Percentiles rank a stretch among this genome's conserved stretches.
phyloP scores from a whole-genome alignment of 2,113 vertebrate species.

The Cyanistes caeruleus region DNA sequence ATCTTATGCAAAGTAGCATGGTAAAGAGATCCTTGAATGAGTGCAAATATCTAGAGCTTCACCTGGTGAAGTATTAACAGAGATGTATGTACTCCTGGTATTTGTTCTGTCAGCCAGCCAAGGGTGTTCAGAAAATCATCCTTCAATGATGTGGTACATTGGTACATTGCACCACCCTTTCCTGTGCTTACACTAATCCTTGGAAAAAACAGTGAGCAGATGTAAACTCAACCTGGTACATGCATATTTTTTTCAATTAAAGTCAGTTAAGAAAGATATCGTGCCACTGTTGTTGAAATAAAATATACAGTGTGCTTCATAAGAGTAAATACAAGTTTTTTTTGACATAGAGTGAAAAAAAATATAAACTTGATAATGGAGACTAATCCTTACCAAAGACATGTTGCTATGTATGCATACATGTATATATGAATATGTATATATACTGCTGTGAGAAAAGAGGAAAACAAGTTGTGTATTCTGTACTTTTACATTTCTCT shows the following conservation, averaged over 20 bases:
- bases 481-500: neutral
- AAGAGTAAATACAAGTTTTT: neutral
- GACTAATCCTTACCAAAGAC: neutral
- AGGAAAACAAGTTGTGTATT: neutral
- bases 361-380: neutral
- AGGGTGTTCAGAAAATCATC: neutral
- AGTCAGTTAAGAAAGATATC: neutral
- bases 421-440: too few relatives aligned
- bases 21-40: neutral
- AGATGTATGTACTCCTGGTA: neutral
- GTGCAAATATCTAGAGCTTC: neutral
- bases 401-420: fast-evolving
- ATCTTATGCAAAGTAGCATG: neutral
- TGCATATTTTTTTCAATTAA: neutral
- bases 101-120: neutral
- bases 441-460: neutral
- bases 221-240: neutral
- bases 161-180: neutral
- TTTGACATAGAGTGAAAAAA: neutral
- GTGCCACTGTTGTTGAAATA: neutral
- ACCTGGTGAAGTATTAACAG: neutral
- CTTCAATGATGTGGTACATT: neutral
- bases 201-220: neutral
- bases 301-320: neutral
- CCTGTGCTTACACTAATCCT: neutral